Percentiles rank a stretch among this genome's conserved stretches.
phyloP scores from a whole-genome alignment of 2,797 vertebrate genomes.

The Pygocentrus nattereri region DNA sequence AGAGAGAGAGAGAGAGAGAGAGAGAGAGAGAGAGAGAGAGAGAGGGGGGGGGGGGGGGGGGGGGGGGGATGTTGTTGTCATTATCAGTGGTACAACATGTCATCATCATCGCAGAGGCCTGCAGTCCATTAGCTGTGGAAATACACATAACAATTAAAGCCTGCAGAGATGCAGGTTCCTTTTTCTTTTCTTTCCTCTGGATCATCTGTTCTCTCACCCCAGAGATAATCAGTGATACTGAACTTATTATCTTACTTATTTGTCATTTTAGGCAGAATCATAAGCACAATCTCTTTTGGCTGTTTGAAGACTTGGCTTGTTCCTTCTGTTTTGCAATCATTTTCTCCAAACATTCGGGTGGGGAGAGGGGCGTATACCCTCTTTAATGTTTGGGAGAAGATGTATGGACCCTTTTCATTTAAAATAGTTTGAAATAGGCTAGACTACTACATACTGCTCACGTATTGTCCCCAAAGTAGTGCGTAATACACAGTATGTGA shows the following conservation, averaged over 20 bases:
- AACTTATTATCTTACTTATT: conserved; percentile 2
- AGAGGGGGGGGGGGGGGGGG: too few species aligned
- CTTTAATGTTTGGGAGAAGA: too few species aligned
- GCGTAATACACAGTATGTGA: too few species aligned
- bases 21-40: too few species aligned
- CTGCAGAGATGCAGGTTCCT: background rate
- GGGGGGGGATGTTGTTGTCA: too few species aligned
- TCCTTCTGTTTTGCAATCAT: background rate
- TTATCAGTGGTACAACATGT: conserved; percentile 15
- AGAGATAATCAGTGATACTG: background rate
- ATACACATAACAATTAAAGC: background rate
- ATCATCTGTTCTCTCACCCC: conserved; percentile 20
- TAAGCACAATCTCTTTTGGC: background rate
- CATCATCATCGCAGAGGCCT: conserved; percentile 42
- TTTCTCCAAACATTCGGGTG: too few species aligned
- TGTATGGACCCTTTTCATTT: too few species aligned
- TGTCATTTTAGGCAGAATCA: background rate
- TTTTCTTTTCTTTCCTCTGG: conserved; percentile 14
- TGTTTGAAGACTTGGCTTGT: background rate
- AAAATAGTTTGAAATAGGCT: too few species aligned
- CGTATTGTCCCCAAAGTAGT: too few species aligned
- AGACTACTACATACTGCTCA: too few species aligned
- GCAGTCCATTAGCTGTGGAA: background rate
- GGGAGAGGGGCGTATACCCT: too few species aligned
- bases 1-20: background rate